Base-by-base conservation (phyloP, 2,113 vertebrate species). In the Toxostoma redivivum region DNA sequence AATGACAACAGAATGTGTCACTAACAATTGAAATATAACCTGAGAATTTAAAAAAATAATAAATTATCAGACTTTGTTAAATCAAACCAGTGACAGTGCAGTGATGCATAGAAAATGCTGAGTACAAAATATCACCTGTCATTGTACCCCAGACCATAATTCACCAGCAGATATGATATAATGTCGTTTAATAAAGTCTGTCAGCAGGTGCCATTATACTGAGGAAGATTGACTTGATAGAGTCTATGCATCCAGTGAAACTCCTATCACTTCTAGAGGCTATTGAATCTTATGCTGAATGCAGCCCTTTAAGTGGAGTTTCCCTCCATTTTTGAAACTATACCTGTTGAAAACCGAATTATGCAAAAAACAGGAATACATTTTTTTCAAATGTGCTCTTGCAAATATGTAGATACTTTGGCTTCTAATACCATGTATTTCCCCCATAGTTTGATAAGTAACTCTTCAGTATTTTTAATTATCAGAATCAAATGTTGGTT, bases 401-500 rank as follows among this genome's bases (percentile, higher is more conserved):
- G 27, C 30, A 86, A 95, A 85, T 90, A 78, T 71, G n/a, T 47
- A 82, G 65, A 78, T 65, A 58, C 8, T 80, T 94, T 76, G 22
- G 15, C 31, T 91, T 86, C 51, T 90, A 77, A 90, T 24, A 21
- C 15, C 6, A 51, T 50, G 23, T 51, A 27, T 17, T 11, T 3
- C 10, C 5, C 7, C 25, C 40, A 28, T 65, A 47, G 30, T 86
- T 67, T 90, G 73, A 80, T 69, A 60, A 86, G 92, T 67, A 84
- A 77, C 15, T 76, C 27, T 77, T 86, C 30, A 28, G 28, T 90
- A 72, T 83, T 97, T 87, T 73, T 93, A 86, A 96, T 88, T 80
- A 96, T 51, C 47, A 83, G 78, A 90, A 96, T 93, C 28, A 91
- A 96, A 92, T 94, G 23, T 45, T 95, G 40, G 69, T 85, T 31